Conservation (phyloP, 2,888 invertebrate genomes). For the Trypoxylon attenuatum region DNA sequence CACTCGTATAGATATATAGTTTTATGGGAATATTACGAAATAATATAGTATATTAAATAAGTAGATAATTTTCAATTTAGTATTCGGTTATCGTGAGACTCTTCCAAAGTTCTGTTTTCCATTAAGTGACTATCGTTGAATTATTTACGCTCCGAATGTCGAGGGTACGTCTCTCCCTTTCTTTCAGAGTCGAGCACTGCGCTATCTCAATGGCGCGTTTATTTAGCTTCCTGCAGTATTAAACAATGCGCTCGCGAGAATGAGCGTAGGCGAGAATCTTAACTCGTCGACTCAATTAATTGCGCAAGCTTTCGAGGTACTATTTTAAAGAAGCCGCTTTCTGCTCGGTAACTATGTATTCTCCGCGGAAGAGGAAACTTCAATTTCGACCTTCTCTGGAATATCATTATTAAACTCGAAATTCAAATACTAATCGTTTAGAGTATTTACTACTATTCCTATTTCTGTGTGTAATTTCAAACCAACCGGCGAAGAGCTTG, state of each 20-base stretch:
- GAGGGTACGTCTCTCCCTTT: conserved; percentile 11
- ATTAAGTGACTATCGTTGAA: conserved; percentile 22
- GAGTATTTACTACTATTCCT: too few relatives aligned
- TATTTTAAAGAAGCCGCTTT: conserved; percentile 23
- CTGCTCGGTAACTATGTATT: background rate
- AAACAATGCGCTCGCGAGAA: conserved; percentile 45
- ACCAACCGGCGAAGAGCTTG: too few relatives aligned
- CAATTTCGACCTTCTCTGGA: too few relatives aligned
- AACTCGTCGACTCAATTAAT: conserved; percentile 37
- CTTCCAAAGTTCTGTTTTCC: conserved; percentile 22
- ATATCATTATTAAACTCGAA: too few relatives aligned
- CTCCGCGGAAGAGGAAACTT: conserved; percentile 11
- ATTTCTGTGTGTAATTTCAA: too few relatives aligned
- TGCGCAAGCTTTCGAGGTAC: conserved; percentile 28
- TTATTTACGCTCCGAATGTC: conserved; percentile 30
- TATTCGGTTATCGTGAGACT: conserved; percentile 16
- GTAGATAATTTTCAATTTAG: background rate
- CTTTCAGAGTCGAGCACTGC: conserved; percentile 20
- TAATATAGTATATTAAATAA: background rate
- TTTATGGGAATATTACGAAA: too few relatives aligned
- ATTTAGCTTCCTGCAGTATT: conserved; percentile 41
- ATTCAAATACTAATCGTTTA: too few relatives aligned
- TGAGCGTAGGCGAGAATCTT: conserved; percentile 45
- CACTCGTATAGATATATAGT: too few relatives aligned
- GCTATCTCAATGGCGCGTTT: conserved; percentile 38